Base-by-base conservation (phyloP, 2,888 invertebrate genomes). In the Teleiodes luculella region DNA sequence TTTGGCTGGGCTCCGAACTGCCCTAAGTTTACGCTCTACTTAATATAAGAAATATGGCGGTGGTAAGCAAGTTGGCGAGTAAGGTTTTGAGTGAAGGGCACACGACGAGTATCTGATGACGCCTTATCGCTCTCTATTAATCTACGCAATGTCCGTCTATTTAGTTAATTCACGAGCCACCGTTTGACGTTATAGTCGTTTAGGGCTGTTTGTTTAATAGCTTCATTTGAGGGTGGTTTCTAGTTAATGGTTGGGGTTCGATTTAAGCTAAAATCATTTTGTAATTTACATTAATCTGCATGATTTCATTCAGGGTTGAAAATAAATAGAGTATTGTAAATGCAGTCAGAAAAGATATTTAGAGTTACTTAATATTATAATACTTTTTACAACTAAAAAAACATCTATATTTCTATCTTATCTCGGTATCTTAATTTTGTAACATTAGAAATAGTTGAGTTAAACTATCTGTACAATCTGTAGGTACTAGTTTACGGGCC, bases 161-260 rank as follows among this genome's bases (percentile, higher is more conserved):
- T 78, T 74, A 72, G 72, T 78, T 78, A 76, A 76, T 80, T 76
- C 74, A 78, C 78, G 77, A 78, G 76, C 70, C 68, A 70, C 64
- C 71, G 68, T 76, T 78, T 76, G 74, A 76, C 67, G 72, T 79
- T 76, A 81, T 77, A 70, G 76, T 65, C 74, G 67, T 70, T 76
- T 74, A 71, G 72, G 70, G 65, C 60, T 64, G 65, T 59, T 60
- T 61, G 61, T 61, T 70, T 76, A 68, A 72, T 72, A 61, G 67
- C 62, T 62, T 57, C 67, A 62, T 68, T 72, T 69, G 67, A 66
- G 63, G 65, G 58, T 57, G 43, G 60, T 67, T 68, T 65, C 68
- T 67, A 74, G 75, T 73, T 72, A 70, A 66, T 68, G 67, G 28
- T 43, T 62, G 69, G 58, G 60, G 65, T 62, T 65, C 55, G 62